These are phyloP conservation scores for Hesperia comma DNA, from an alignment of 2,888 invertebrate species.

Conservation along the genomic window DNA sequence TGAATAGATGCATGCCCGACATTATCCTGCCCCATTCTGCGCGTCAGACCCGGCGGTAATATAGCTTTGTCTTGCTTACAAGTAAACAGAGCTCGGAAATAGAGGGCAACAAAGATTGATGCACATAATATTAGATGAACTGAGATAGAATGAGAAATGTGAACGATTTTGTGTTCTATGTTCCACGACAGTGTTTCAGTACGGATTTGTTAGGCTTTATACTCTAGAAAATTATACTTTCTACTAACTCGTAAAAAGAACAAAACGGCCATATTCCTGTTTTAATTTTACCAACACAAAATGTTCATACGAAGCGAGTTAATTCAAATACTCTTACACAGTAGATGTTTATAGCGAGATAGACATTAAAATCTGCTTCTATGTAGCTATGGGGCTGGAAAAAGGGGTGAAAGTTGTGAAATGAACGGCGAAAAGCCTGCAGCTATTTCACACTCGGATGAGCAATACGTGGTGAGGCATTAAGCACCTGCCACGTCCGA, in stretches of 20 bases:
- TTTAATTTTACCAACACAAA: too few relatives aligned
- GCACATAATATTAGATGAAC: too few relatives aligned
- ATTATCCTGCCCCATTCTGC: not conserved
- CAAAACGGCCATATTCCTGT: too few relatives aligned
- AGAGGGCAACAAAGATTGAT: too few relatives aligned
- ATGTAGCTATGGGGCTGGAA: not conserved
- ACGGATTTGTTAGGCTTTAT: too few relatives aligned
- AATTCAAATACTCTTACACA: too few relatives aligned
- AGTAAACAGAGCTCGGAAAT: not conserved
- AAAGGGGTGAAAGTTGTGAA: constrained; percentile 19
- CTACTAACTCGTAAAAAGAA: too few relatives aligned
- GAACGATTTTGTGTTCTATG: too few relatives aligned
- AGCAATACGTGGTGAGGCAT: constrained; percentile 19
- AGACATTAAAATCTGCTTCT: not conserved
- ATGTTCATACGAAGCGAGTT: too few relatives aligned
- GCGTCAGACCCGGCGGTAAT: not conserved
- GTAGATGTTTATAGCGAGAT: not conserved
- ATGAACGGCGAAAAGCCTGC: constrained; percentile 19
- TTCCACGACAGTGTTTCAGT: too few relatives aligned
- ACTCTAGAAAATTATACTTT: too few relatives aligned
- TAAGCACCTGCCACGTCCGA: constrained; percentile 19
- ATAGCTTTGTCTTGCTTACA: not conserved
- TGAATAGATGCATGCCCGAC: not conserved
- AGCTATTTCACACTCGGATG: constrained; percentile 24
- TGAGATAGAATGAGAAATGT: too few relatives aligned